Evolutionary conservation across 2,797 vertebrate genomes (phyloP).

Genomic region (Limnodromus scolopaceus): DNA sequence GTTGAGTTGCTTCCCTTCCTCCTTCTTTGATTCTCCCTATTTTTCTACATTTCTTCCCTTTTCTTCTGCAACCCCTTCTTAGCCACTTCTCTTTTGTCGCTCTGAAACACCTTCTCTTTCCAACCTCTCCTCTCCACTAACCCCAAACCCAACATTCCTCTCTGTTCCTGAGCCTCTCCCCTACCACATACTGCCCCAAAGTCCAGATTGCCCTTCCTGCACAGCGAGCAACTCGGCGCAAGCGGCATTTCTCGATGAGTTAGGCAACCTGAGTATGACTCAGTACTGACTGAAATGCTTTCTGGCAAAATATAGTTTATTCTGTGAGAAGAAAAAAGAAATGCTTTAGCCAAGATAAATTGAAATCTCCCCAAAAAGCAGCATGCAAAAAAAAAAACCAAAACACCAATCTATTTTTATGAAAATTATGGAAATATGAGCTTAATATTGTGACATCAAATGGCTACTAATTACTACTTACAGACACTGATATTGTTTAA

Average conservation of each 20-base stretch:
- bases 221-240: neutral
- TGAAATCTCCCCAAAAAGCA: neutral
- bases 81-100: neutral
- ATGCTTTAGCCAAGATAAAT: neutral
- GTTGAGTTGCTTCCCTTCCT: neutral
- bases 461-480: neutral
- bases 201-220: neutral
- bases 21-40: neutral
- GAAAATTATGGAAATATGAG: neutral
- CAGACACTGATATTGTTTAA: neutral
- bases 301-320: neutral
- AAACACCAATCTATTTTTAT: neutral
- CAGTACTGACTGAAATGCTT: neutral
- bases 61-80: neutral
- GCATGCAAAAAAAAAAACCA: neutral
- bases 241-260: neutral
- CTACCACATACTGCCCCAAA: neutral
- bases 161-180: neutral
- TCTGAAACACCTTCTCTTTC: neutral
- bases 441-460: neutral
- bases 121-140: neutral
- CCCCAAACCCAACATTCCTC: neutral
- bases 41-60: neutral
- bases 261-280: neutral
- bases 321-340: neutral